Evolutionary conservation across 2,888 invertebrate genomes (phyloP), one percentile per base, ranked within the genome.

Genomic region (Callosobruchus maculatus): DNA sequence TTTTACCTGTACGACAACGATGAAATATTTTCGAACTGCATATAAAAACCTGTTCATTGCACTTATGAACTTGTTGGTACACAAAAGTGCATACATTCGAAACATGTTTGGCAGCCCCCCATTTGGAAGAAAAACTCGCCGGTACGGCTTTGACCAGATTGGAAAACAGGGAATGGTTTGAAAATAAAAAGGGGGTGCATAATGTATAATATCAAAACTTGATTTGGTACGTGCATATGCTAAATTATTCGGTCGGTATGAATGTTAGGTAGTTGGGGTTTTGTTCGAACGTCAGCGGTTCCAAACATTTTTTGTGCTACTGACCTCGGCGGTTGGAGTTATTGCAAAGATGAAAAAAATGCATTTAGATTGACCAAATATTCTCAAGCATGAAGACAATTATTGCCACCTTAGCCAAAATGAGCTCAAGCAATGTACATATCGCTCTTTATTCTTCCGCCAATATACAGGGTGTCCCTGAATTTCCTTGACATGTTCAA

Each of bases 221-320:
- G 79, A 77, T 79, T 78, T 74, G 74, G 74, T 74, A 75, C 79
- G 76, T 77, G 75, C 77, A 77, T 78, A 77, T 78, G 77, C 74
- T 77, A 77, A 78, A 78, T 78, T 78, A 78, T 74, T 74, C 75
- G 70, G 71, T 73, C 71, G 71, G 70, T 72, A 72, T 75, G 75
- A 18, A 68, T 21, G 74, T 73, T 71, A 77, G 75, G 77, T 75
- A 75, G 75, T 70, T 75, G 77, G 71, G 74, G 71, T 75, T 70
- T 22, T 72, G 74, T 74, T 73, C 72, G 67, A 71, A 22, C n/a
- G 67, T 0, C 75, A 71, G 75, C 21, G 75, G 30, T 73, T n/a
- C 73, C 31, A 21, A 71, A 74, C n/a, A n/a, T n/a, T n/a, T n/a
- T n/a, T n/a, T n/a, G n/a, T n/a, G n/a, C n/a, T n/a, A n/a, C n/a